These are phyloP conservation scores for Myodes glareolus DNA, from an alignment of 2,113 vertebrate genomes.

Conservation along the genomic window DNA sequence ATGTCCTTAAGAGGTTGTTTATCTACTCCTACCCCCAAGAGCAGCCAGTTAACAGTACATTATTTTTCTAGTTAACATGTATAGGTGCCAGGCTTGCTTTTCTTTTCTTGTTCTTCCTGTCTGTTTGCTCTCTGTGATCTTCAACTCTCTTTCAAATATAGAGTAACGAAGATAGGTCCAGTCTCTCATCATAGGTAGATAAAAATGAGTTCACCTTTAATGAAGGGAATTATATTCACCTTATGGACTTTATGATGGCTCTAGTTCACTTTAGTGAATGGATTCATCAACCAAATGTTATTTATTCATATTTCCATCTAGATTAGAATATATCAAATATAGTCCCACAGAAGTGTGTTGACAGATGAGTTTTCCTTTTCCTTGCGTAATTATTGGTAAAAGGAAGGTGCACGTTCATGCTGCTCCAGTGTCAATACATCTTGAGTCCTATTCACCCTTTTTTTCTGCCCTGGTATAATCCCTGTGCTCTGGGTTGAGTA, in stretches of 20 bases:
- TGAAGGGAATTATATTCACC: conserved; percentile 83
- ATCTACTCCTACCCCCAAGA: conserved; percentile 41
- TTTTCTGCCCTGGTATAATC: not conserved
- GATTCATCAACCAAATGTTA: conserved; percentile 81
- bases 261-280: conserved; percentile 76
- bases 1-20: conserved; percentile 46
- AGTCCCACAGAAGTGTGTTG: not conserved
- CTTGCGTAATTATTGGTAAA: not conserved
- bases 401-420: not conserved
- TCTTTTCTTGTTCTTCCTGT: conserved; percentile 15
- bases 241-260: conserved; percentile 81
- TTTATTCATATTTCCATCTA: conserved; percentile 68
- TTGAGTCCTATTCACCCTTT: not conserved
- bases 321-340: not conserved
- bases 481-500: not conserved
- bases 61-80: conserved; percentile 59
- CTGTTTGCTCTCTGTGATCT: conserved; percentile 45
- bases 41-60: conserved; percentile 23
- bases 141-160: conserved; percentile 81
- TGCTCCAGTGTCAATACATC: not conserved
- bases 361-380: not conserved
- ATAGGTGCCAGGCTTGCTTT: not conserved
- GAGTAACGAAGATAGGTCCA: conserved; percentile 60
- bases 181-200: conserved; percentile 76
- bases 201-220: conserved; percentile 85